Base-by-base conservation (phyloP, 2,888 invertebrate species). In the Morpho deidamia region DNA sequence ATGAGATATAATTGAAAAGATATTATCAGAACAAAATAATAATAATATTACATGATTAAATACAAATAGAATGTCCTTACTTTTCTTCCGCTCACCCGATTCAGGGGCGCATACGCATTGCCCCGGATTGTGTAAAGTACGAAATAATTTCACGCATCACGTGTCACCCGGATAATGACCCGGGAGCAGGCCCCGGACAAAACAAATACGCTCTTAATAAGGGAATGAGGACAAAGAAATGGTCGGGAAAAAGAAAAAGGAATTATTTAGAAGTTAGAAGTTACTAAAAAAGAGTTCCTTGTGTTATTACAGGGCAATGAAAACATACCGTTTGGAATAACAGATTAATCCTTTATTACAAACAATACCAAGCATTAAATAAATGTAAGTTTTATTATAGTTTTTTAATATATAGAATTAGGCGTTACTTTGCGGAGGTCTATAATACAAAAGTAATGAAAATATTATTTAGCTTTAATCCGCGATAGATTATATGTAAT, bases 131-230 rank as follows among this genome's bases (percentile, higher is more conserved):
- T 83, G 86, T 85, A 88, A 88, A 89, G 88, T 87, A 88, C 87
- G 75, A 89, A 88, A 89, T 89, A 87, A 89, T 89, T 89, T 89
- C 88, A 89, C 89, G 89, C 86, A 85, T 87, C 88, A 86, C 84
- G 80, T 87, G 87, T 72, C 75, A 68, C 78, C 72, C 77, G 81
- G 71, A 83, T 88, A 89, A 88, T 87, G 86, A 87, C 86, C 85
- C 81, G 76, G 72, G 76, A 74, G 74, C 71, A 68, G 66, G 65
- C 53, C 71, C 71, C 70, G 75, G 71, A 71, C 81, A 81, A 78
- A 85, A 79, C 81, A 86, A 87, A 87, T 76, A 84, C 67, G 61
- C 69, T 69, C 65, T 74, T 82, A 82, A 82, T 81, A 78, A 78
- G 69, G 69, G 72, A 69, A 69, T 72, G 72, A 72, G 67, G 70